These are phyloP conservation scores for Macrobrachium nipponense DNA, from an alignment of 1,140 invertebrate species.

Conservation along the genomic window DNA sequence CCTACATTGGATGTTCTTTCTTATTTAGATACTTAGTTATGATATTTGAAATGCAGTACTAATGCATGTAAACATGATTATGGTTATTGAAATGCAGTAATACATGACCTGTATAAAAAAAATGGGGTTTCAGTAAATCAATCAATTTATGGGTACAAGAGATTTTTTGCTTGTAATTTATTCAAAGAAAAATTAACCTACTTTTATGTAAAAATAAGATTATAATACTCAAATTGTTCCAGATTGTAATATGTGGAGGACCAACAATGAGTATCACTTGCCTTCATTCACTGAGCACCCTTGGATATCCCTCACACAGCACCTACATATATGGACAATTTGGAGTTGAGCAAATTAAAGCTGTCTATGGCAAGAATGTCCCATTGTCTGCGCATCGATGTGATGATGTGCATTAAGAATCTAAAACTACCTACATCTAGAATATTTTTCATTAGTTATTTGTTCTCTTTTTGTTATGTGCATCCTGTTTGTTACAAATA, in stretches of 20 bases:
- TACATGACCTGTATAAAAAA: too few species aligned
- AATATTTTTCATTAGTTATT: too few species aligned
- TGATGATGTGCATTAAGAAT: not conserved
- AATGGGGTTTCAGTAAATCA: too few species aligned
- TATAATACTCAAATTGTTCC: not conserved
- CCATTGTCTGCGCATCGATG: constrained; percentile 22
- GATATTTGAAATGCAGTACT: too few species aligned
- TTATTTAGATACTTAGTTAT: too few species aligned
- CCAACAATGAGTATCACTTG: constrained; percentile 49
- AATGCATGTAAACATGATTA: too few species aligned
- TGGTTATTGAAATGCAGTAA: too few species aligned
- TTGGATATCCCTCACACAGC: constrained; percentile 28
- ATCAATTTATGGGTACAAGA: too few species aligned
- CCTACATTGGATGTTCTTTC: too few species aligned
- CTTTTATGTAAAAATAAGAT: not conserved
- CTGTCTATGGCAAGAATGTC: constrained; percentile 32
- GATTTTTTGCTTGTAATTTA: not conserved
- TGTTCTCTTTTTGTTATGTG: too few species aligned
- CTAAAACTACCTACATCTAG: too few species aligned
- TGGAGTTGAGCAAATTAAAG: constrained; percentile 44
- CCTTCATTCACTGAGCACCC: constrained; percentile 26
- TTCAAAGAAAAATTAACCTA: not conserved
- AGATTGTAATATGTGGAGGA: constrained; percentile 50
- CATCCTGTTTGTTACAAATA: too few species aligned
- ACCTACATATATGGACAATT: constrained; percentile 52